Conservation (phyloP, 1,140 invertebrate genomes). For the Leptinotarsa texana region DNA sequence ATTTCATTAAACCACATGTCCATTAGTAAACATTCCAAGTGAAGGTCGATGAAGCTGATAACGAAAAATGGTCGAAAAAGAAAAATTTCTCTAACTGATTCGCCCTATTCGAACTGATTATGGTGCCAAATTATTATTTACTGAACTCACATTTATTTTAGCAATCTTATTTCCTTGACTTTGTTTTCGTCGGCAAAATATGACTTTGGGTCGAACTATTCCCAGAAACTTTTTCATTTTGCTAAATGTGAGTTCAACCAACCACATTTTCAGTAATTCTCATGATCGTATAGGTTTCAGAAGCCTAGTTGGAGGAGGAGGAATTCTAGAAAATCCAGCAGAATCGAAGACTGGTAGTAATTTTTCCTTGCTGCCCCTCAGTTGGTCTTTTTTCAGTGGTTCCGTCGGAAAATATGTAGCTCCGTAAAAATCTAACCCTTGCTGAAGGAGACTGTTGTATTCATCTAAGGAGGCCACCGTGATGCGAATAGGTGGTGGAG, state of each 20-base stretch:
- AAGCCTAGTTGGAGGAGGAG: conserved; percentile 74
- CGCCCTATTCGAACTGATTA: too few species aligned
- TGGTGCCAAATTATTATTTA: too few species aligned
- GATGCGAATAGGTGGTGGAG: conserved; percentile 67
- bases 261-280: conserved; percentile 16
- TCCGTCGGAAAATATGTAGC: conserved; percentile 85
- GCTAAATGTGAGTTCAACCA: conserved; percentile 9
- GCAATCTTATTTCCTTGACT: too few species aligned
- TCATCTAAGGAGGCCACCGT: conserved; percentile 80
- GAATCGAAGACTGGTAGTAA: conserved; percentile 81
- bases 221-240: background rate
- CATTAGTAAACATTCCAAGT: too few species aligned
- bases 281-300: conserved; percentile 67
- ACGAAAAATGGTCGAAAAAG: too few species aligned
- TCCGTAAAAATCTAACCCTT: conserved; percentile 82
- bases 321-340: conserved; percentile 76
- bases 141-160: too few species aligned
- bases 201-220: too few species aligned
- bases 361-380: conserved; percentile 71
- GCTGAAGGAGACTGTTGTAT: conserved; percentile 76
- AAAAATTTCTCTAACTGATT: too few species aligned
- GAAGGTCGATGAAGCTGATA: too few species aligned
- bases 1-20: too few species aligned
- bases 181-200: too few species aligned
- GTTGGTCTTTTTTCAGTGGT: conserved; percentile 63